phyloP scores from a whole-genome alignment of 2,888 invertebrate species.

The Pandemis heparana region DNA sequence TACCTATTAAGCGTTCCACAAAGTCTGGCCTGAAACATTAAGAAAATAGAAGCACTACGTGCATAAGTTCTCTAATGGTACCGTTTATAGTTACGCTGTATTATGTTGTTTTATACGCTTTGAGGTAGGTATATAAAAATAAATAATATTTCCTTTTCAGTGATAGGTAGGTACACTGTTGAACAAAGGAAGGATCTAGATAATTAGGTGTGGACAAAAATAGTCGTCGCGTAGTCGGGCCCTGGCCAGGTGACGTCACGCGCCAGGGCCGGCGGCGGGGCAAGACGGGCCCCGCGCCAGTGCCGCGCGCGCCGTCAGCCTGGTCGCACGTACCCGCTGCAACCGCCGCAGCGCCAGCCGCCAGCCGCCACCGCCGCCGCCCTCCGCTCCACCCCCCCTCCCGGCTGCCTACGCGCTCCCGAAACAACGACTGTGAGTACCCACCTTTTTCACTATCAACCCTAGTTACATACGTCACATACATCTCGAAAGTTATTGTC shows the following conservation, averaged over 20 bases:
- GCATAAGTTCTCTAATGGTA: no score
- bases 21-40: no score
- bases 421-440: conserved; percentile 62
- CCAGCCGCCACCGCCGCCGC: conserved; percentile 53
- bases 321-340: conserved; percentile 67
- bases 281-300: conserved; percentile 86
- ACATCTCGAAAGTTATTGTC: conserved; percentile 64
- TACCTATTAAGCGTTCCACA: no score
- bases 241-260: conserved; percentile 85
- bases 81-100: neutral
- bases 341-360: conserved; percentile 54
- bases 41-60: no score
- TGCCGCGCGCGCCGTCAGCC: conserved; percentile 84
- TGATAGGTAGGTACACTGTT: conserved; percentile 52
- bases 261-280: conserved; percentile 82
- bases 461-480: conserved; percentile 23
- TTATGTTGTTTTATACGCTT: neutral
- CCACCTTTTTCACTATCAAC: conserved; percentile 47
- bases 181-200: conserved; percentile 82
- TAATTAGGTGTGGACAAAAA: conserved; percentile 83
- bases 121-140: conserved; percentile 36
- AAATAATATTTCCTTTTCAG: conserved; percentile 75
- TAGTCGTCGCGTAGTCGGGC: conserved; percentile 79
- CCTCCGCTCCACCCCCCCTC: conserved; percentile 50
- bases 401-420: conserved; percentile 56